Evolutionary conservation across 2,113 vertebrate species (phyloP), one percentile per base, ranked within the genome.

Genomic region (Lucifuga dentata): DNA sequence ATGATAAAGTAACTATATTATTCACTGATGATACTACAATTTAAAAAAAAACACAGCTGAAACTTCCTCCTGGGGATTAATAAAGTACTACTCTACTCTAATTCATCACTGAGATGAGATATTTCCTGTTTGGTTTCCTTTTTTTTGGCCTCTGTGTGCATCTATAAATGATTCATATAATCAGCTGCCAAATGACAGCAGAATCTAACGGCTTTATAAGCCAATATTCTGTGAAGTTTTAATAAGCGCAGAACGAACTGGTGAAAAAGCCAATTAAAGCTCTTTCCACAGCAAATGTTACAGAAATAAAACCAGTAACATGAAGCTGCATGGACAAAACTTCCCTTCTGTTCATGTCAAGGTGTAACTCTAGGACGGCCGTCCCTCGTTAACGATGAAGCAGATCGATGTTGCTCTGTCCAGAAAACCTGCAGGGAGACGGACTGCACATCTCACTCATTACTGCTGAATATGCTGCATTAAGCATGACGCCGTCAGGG

Each of bases 381-480:
- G n/a, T n/a, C n/a, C n/a, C n/a, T n/a, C n/a, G 16, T 12, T 24
- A 56, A 29, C 13, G 16, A 20, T 19, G 59, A 50, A 41, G 51
- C 43, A 41, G 33, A 61, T 44, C 23, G 52, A 5, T 10, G 50
- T 45, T 19, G 33, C 1, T 66, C 38, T 67, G 61, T 45, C 71
- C 68, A 19, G 13, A 39, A 24, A 76, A 52, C 26, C 23, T 36
- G n/a, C n/a, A n/a, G n/a, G n/a, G n/a, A n/a, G n/a, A n/a, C 33
- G 0, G 39, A 45, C 49, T 26, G 43, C 83, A 79, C 72, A 81
- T 68, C 11, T 1, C 17, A 12, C 17, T 21, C 48, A 38, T 76
- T 81, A 68, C n/a, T 76, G 61, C 6, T 16, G 19, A 11, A 20
- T 46, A 17, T 6, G 20, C 24, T 9, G 11, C 56, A 50, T 36